These are phyloP conservation scores for Melanotaenia maccullochi DNA, from an alignment of 2,797 vertebrate species.

Conservation along the genomic window DNA sequence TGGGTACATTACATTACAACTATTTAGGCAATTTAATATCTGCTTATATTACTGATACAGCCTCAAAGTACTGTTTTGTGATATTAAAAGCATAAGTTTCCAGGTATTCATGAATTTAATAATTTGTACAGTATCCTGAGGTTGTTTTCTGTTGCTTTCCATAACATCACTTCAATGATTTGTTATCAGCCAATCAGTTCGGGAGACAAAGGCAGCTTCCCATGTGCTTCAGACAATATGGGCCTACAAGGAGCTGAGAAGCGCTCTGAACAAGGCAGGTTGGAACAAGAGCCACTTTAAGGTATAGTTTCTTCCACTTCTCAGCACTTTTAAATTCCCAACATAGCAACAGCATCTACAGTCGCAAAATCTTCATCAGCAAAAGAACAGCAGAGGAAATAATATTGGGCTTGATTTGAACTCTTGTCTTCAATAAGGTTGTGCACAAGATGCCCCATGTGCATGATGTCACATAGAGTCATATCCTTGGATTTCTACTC, in stretches of 20 bases:
- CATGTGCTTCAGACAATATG: slow-evolving; percentile 97
- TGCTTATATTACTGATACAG: background rate
- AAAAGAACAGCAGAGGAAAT: too few species aligned
- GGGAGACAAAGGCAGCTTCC: slow-evolving; percentile 94
- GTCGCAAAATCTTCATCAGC: background rate
- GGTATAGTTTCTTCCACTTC: slow-evolving; percentile 75
- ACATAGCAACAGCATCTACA: background rate
- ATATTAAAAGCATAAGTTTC: slow-evolving; percentile 31
- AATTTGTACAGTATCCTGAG: slow-evolving; percentile 35
- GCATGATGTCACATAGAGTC: background rate
- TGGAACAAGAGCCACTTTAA: slow-evolving; percentile 98
- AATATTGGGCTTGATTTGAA: slow-evolving; percentile 5
- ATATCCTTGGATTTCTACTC: background rate
- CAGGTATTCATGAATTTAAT: slow-evolving; percentile 40
- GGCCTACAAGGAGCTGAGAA: slow-evolving; percentile 95
- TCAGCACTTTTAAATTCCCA: background rate
- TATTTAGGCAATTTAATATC: background rate
- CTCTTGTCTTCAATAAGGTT: background rate
- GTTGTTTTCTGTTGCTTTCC: slow-evolving; percentile 38
- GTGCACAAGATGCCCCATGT: background rate
- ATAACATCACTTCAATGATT: slow-evolving; percentile 36
- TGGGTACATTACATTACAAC: background rate
- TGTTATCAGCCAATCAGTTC: slow-evolving; percentile 88
- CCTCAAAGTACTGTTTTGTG: slow-evolving; percentile 15
- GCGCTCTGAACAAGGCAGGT: slow-evolving; percentile 89